Percentiles rank a stretch among this genome's conserved stretches.
Conservation (phyloP, 2,888 invertebrate genomes). For the Pherbina coryleti region DNA sequence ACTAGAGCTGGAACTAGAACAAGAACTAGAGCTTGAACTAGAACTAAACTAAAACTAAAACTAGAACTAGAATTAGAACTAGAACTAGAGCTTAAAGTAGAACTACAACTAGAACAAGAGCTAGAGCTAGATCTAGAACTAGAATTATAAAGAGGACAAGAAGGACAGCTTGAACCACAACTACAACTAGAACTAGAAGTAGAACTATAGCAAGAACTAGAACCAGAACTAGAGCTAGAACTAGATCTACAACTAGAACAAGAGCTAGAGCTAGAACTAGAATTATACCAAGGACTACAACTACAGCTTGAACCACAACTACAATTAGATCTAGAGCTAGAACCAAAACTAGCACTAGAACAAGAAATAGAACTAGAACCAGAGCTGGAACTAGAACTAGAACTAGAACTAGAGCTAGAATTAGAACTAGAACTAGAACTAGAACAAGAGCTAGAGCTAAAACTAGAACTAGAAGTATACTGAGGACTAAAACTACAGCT, state of each 20-base stretch:
- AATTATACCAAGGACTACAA: not conserved
- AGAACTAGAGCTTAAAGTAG: too few relatives aligned
- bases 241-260: conserved; percentile 2
- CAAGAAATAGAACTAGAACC: not conserved
- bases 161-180: not conserved
- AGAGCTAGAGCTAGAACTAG: conserved; percentile 3
- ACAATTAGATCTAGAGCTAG: not conserved
- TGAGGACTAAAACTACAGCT: not conserved
- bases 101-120: too few relatives aligned
- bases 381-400: not conserved
- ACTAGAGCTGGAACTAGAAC: not conserved
- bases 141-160: too few relatives aligned
- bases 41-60: not conserved
- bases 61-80: not conserved
- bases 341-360: not conserved
- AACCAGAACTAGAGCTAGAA: not conserved
- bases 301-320: not conserved
- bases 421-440: not conserved
- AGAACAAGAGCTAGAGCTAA: not conserved
- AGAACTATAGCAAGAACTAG: not conserved
- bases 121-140: too few relatives aligned
- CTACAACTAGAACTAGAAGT: not conserved
- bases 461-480: too few relatives aligned
- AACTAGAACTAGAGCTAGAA: not conserved
- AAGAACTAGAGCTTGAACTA: not conserved